phyloP scores from a whole-genome alignment of 2,888 invertebrate species.

The Limnephilus rhombicus region DNA sequence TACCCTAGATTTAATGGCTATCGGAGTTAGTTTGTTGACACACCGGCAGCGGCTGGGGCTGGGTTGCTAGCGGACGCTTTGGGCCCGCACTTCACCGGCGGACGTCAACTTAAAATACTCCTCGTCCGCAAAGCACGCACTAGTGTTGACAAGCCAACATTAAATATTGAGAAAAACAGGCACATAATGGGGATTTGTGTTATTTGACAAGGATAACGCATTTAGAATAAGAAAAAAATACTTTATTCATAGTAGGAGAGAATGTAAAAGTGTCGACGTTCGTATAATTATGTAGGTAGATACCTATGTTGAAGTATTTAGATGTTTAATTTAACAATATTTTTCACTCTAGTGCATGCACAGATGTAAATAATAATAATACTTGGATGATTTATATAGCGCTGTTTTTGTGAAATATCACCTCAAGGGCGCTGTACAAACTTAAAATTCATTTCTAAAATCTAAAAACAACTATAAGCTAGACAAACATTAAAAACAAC shows the following conservation, averaged over 20 bases:
- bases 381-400: no score
- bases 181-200: background rate
- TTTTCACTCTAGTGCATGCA: background rate
- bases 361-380: no score
- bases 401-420: no score
- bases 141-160: conserved; percentile 18
- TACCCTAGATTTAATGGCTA: background rate
- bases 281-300: background rate
- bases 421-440: no score
- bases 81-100: conserved; percentile 19
- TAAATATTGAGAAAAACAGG: conserved; percentile 2
- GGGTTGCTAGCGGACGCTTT: background rate
- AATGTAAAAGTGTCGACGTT: background rate
- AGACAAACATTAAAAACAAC: no score
- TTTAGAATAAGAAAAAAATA: background rate
- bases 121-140: conserved; percentile 10
- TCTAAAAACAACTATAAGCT: no score
- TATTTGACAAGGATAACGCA: background rate
- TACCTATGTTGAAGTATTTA: background rate
- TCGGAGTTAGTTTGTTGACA: conserved; percentile 2
- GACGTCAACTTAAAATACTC: conserved; percentile 25
- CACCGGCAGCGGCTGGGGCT: conserved; percentile 4
- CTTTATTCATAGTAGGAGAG: background rate
- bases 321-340: background rate
- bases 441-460: no score